A percentile compares a stretch with the other conserved stretches of the same genome.
Evolutionary conservation across 2,797 vertebrate species (phyloP).

Genomic region (Brachyrhaphis roseni): DNA sequence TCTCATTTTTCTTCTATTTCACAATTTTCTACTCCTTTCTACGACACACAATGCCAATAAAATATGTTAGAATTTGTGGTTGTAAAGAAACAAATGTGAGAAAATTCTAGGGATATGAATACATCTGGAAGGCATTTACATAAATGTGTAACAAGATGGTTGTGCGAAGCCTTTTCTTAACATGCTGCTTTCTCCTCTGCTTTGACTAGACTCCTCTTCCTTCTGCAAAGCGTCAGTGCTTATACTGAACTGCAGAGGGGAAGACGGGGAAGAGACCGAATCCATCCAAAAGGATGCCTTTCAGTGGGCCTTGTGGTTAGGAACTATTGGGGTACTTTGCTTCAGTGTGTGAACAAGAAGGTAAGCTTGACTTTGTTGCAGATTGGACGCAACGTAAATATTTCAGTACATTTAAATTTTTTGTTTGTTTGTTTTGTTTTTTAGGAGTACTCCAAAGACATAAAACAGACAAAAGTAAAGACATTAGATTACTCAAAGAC

Average conservation of each 20-base stretch:
- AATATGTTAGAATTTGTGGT: background rate
- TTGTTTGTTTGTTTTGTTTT: background rate
- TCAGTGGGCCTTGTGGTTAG: constrained; percentile 88
- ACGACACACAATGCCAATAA: background rate
- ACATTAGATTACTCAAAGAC: constrained; percentile 22
- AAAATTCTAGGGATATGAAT: background rate
- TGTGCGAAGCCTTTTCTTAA: background rate
- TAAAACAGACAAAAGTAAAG: constrained; percentile 32
- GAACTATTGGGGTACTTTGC: constrained; percentile 87
- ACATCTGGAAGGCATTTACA: background rate
- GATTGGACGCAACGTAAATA: background rate
- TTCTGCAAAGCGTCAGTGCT: constrained; percentile 89
- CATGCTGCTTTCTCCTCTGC: background rate
- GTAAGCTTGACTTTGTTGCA: constrained; percentile 22
- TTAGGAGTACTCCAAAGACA: constrained; percentile 51
- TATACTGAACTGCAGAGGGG: constrained; percentile 77
- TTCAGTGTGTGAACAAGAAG: constrained; percentile 71
- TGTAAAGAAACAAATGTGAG: background rate
- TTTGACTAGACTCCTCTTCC: constrained; percentile 85
- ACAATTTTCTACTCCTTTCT: background rate
- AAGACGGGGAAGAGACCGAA: constrained; percentile 30
- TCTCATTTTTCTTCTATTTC: background rate
- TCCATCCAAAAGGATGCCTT: constrained; percentile 69
- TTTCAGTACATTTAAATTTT: background rate
- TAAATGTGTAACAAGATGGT: background rate